phyloP scores from a whole-genome alignment of 2,888 invertebrate genomes.

The Zaprionus bogoriensis region DNA sequence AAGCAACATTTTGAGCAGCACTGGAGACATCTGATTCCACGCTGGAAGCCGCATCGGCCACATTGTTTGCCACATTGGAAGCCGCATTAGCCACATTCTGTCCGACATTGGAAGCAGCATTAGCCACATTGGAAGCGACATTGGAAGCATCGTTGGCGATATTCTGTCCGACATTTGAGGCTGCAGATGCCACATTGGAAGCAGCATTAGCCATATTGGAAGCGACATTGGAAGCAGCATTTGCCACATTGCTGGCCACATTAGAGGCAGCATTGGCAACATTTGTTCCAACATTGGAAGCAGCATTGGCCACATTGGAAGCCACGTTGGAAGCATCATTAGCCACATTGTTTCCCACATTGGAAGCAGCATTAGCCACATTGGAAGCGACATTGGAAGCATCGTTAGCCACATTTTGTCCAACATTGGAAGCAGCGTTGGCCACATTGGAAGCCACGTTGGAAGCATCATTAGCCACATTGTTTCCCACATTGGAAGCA shows the following conservation, averaged over 20 bases:
- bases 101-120: not conserved
- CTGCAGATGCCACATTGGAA: not conserved
- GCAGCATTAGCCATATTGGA: not conserved
- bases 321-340: no score
- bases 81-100: constrained; percentile 35
- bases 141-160: not conserved
- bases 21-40: not conserved
- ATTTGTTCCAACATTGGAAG: not conserved
- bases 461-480: no score
- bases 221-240: not conserved
- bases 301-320: not conserved
- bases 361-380: constrained; percentile 45
- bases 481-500: no score
- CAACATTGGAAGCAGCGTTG: no score
- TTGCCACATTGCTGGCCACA: not conserved
- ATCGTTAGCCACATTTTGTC: no score
- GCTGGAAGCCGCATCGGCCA: not conserved
- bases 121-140: not conserved
- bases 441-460: no score
- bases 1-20: not conserved
- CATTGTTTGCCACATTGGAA: not conserved
- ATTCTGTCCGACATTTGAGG: not conserved
- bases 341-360: constrained; percentile 42
- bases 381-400: constrained; percentile 40
- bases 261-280: not conserved